Conservation (phyloP, 30 jellyfish, hydroid and myxozoan genomes). For the Hydra vulgaris region DNA sequence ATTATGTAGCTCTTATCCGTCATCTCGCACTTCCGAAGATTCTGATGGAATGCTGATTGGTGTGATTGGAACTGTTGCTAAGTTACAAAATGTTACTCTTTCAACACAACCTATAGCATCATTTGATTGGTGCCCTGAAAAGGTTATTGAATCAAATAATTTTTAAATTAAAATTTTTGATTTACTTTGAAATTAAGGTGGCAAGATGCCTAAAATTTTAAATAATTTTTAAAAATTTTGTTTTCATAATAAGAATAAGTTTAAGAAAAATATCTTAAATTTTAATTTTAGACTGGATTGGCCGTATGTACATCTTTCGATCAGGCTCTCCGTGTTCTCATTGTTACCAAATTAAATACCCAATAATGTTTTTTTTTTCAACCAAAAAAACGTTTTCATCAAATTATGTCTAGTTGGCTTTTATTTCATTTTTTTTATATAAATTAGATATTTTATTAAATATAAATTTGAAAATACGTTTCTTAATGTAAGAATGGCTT, state of each 20-base stretch:
- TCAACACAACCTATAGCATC: conserved; percentile 84
- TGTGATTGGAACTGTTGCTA: conserved; percentile 64
- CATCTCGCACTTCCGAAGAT: conserved; percentile 47
- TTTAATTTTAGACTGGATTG: conserved; percentile 68
- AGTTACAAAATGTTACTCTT: conserved; percentile 53
- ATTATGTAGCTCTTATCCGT: conserved; percentile 64
- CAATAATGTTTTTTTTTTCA: too few species aligned
- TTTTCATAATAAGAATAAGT: too few species aligned
- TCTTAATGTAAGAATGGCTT: too few species aligned
- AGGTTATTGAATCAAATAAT: conserved; percentile 28
- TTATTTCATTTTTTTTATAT: too few species aligned
- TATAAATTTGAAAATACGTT: too few species aligned
- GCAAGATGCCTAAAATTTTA: too few species aligned
- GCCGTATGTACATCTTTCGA: conserved; percentile 88
- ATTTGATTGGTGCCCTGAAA: conserved; percentile 80
- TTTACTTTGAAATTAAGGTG: background rate
- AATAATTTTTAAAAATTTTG: too few species aligned
- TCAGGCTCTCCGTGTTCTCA: conserved; percentile 66
- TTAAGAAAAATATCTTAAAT: too few species aligned
- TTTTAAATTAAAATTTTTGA: background rate
- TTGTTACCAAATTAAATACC: conserved; percentile 69
- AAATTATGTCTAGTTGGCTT: too few species aligned
- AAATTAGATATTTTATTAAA: too few species aligned
- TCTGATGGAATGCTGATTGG: conserved; percentile 67
- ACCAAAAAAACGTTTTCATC: too few species aligned